Percentiles rank a stretch among this genome's conserved stretches.
These are phyloP conservation scores for Xestia rhomboidea DNA, from an alignment of 2,888 invertebrate species.

Conservation along the genomic window DNA sequence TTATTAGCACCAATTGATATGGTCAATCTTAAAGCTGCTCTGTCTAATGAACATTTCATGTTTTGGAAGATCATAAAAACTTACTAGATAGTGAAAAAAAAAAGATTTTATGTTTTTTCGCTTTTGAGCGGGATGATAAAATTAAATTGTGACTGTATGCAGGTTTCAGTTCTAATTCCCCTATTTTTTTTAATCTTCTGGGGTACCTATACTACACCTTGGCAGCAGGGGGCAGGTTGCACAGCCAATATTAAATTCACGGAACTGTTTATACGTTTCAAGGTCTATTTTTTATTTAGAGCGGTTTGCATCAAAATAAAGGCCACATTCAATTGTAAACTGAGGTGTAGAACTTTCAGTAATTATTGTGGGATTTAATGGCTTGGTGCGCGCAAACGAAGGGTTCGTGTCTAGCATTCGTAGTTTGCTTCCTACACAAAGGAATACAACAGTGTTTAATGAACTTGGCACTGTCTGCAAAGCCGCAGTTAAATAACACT, in stretches of 20 bases:
- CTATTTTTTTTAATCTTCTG: background rate
- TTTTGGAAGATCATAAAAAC: background rate
- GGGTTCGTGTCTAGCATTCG: constrained; percentile 71
- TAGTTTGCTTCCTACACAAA: constrained; percentile 56
- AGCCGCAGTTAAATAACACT: constrained; percentile 23
- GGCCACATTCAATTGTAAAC: constrained; percentile 38
- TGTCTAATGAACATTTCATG: background rate
- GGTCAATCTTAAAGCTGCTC: no score
- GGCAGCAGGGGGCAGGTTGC: background rate
- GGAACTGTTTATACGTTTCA: background rate
- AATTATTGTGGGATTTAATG: constrained; percentile 76
- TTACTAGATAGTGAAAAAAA: background rate
- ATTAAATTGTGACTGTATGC: background rate
- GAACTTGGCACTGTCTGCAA: constrained; percentile 52
- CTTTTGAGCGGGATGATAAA: background rate
- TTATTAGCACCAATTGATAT: background rate
- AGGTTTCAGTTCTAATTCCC: background rate
- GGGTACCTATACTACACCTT: background rate
- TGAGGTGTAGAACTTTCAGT: constrained; percentile 60
- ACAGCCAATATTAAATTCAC: background rate
- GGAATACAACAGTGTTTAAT: constrained; percentile 53
- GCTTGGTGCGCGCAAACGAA: constrained; percentile 70
- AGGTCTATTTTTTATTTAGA: background rate
- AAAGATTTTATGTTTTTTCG: background rate
- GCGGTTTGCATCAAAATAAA: constrained; percentile 12